Evolutionary conservation across 2,113 vertebrate genomes (phyloP), one percentile per base, ranked within the genome.

Genomic region (Paraplagusia blochii): DNA sequence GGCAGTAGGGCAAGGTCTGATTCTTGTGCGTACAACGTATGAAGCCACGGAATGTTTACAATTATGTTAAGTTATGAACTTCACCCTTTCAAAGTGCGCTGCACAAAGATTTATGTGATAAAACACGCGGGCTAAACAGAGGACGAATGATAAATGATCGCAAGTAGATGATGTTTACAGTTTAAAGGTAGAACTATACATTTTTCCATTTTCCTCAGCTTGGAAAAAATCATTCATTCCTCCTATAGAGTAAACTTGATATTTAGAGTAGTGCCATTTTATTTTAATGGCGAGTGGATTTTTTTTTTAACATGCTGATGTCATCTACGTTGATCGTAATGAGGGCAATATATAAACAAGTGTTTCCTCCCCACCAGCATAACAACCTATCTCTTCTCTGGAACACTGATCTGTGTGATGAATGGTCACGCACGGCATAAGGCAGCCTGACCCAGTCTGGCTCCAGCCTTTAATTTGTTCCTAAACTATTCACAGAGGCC

Each of bases 21-120:
- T 58, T 63, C 70, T 68, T 72, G 48, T 55, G 53, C 43, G 58
- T 60, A 71, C 57, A 54, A 54, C 39, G 53, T 66, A 54, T 81
- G 15, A 56, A 71, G 54, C 47, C 0, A 33, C 59, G 66, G 78
- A 74, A 77, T 71, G 69, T 74, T 80, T 77, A 66, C 71, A 79
- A 77, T 86, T 65, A 69, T 56, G 58, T 66, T 65, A 69, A 53
- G 58, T 66, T 66, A 71, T 74, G 72, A 82, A 76, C 68, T 70
- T 85, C 76, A 17, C 76, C 74, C 81, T 72, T 66, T 76, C 61
- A 64, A 74, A 85, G 63, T 39, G 42, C 51, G 62, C 44, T 4
- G 17, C 48, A n/a, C n/a, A 59, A 43, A 65, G 66, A 77, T 78
- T 79, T 72, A 73, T 42, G 48, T 58, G 51, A 54, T 64, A 29